phyloP scores from a whole-genome alignment of 2,888 invertebrate species.

The Papilio gigon region DNA sequence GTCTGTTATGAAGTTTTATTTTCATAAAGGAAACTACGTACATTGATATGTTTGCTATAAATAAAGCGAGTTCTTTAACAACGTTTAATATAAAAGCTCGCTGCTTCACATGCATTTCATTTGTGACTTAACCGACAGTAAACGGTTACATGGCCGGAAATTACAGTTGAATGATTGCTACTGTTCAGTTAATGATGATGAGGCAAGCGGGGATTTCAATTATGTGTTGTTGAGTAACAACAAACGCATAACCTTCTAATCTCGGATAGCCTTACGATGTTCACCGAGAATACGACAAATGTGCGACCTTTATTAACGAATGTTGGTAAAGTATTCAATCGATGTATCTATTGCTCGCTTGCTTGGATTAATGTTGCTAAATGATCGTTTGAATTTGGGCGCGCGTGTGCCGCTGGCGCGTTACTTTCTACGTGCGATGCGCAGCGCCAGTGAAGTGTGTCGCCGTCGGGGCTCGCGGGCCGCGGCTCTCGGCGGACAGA shows the following conservation, averaged over 20 bases:
- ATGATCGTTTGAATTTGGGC: slow-evolving; percentile 71
- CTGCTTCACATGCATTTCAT: slow-evolving; percentile 43
- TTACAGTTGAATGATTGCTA: slow-evolving; percentile 63
- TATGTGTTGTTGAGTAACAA: slow-evolving; percentile 38
- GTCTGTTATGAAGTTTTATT: neutral
- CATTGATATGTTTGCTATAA: slow-evolving; percentile 13
- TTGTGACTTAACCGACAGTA: slow-evolving; percentile 56
- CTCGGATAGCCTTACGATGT: slow-evolving; percentile 46
- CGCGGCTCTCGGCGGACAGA: slow-evolving; percentile 73
- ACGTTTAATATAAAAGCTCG: slow-evolving; percentile 16
- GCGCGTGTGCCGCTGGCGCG: slow-evolving; percentile 70
- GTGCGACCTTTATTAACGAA: slow-evolving; percentile 61
- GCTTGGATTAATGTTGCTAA: slow-evolving; percentile 48
- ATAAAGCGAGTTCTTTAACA: slow-evolving; percentile 9
- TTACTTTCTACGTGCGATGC: slow-evolving; percentile 79
- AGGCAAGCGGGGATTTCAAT: slow-evolving; percentile 44
- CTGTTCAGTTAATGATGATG: slow-evolving; percentile 53
- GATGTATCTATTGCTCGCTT: slow-evolving; percentile 47
- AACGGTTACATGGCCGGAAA: slow-evolving; percentile 68
- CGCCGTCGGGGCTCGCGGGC: slow-evolving; percentile 69
- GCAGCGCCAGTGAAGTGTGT: slow-evolving; percentile 79
- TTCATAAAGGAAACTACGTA: neutral
- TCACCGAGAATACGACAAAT: slow-evolving; percentile 53
- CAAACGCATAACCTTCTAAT: slow-evolving; percentile 37
- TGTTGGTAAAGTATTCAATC: slow-evolving; percentile 48